Evolutionary conservation across 2,113 vertebrate species (phyloP).

Genomic region (Lichenostomus cassidix): DNA sequence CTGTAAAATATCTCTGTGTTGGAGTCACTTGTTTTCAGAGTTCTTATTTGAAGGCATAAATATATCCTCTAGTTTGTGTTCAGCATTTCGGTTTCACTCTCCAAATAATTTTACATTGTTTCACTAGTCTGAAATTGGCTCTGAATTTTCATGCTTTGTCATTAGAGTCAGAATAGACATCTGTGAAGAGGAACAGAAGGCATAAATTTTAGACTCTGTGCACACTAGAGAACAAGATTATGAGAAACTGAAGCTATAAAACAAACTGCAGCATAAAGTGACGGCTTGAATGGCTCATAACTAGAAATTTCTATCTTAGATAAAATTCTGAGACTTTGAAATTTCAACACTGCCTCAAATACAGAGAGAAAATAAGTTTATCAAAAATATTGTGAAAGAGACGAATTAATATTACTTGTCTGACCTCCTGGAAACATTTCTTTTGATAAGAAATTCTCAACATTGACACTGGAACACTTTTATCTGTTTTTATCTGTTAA

Average conservation of each 20-base stretch:
- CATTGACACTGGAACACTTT: neutral
- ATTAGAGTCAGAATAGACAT: neutral
- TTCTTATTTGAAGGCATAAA: neutral
- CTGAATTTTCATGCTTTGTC: neutral
- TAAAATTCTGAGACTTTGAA: neutral
- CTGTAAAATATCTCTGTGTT: conserved; percentile 1
- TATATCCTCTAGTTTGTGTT: neutral
- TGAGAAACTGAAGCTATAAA: neutral
- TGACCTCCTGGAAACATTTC: neutral
- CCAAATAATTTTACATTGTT: conserved; percentile 1
- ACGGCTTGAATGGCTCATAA: neutral
- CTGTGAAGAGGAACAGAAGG: neutral
- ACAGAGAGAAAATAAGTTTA: neutral
- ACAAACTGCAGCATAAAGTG: neutral
- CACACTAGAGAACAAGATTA: neutral
- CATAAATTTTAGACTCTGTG: neutral
- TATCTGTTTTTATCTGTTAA: neutral
- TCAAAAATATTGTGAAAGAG: neutral
- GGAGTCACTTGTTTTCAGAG: neutral
- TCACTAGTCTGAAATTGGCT: neutral
- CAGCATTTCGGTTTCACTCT: neutral
- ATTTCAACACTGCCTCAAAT: neutral
- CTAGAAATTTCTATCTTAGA: neutral
- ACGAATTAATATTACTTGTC: neutral
- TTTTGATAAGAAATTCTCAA: neutral